A percentile compares a stretch with the other conserved stretches of the same genome.
These are phyloP conservation scores for Lepidurus apus DNA, from an alignment of 1,140 invertebrate species.

Conservation along the genomic window DNA sequence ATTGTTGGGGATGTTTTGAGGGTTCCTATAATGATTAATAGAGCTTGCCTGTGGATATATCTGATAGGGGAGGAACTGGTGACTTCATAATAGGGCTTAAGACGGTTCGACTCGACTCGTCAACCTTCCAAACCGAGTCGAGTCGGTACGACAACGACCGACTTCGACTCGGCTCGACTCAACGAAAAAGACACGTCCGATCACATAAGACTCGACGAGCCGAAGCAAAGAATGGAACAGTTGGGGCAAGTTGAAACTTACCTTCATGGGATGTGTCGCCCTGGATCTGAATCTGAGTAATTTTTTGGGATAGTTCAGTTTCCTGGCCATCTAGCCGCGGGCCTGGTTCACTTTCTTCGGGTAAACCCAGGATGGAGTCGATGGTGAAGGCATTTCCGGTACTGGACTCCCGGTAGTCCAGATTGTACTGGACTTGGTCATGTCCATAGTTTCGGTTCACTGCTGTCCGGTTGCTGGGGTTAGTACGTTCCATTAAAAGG, in stretches of 20 bases:
- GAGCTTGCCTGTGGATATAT: too few relatives aligned
- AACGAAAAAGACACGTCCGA: too few relatives aligned
- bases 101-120: too few relatives aligned
- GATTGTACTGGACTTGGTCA: not conserved
- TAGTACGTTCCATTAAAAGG: not conserved
- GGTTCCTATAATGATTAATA: too few relatives aligned
- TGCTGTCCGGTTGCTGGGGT: slow-evolving; percentile 25
- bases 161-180: too few relatives aligned
- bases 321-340: not conserved
- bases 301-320: not conserved
- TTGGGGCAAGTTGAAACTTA: not conserved
- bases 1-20: too few relatives aligned
- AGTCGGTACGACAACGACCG: too few relatives aligned
- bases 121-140: too few relatives aligned
- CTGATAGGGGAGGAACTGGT: too few relatives aligned
- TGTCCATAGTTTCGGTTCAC: not conserved
- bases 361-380: slow-evolving; percentile 67
- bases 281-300: not conserved
- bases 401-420: slow-evolving; percentile 9
- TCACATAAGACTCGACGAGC: too few relatives aligned
- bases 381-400: slow-evolving; percentile 65
- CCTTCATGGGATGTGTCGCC: not conserved
- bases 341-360: not conserved
- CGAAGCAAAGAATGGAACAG: too few relatives aligned
- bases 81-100: too few relatives aligned